Evolutionary conservation across 2,113 vertebrate genomes (phyloP).

Genomic region (Oryzias melastigma): DNA sequence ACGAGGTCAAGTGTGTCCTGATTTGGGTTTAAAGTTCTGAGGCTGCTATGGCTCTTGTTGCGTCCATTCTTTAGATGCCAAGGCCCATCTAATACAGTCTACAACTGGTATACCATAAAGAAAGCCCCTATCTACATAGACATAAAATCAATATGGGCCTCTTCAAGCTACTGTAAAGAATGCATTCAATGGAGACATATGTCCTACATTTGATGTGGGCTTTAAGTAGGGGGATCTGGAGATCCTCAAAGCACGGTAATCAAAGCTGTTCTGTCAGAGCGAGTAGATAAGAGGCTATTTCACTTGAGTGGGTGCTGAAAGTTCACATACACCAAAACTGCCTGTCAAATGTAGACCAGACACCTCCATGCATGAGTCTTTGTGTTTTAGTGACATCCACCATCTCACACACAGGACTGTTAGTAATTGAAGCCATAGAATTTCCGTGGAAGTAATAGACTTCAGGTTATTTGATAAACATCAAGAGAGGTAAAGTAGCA

Average conservation of each 20-base stretch:
- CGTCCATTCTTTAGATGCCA: conserved; percentile 64
- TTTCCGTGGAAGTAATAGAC: too few species aligned
- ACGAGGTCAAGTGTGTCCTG: conserved; percentile 60
- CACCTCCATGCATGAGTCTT: conserved; percentile 2
- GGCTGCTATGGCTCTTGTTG: conserved; percentile 50
- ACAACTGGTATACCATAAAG: neutral
- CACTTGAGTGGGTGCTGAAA: conserved; percentile 68
- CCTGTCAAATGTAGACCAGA: conserved; percentile 26
- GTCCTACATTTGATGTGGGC: neutral
- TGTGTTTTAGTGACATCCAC: conserved; percentile 17
- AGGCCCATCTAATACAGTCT: conserved; percentile 16
- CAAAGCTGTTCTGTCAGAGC: conserved; percentile 81
- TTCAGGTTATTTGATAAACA: conserved; percentile 23
- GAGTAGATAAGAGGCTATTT: conserved; percentile 82
- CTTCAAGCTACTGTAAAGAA: conserved; percentile 1
- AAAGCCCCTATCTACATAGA: neutral
- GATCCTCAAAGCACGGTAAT: conserved; percentile 65
- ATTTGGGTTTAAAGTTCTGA: conserved; percentile 55
- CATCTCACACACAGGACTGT: conserved; percentile 8
- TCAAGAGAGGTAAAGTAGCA: neutral
- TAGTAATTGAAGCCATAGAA: neutral
- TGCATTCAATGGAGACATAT: neutral
- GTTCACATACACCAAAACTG: conserved; percentile 35
- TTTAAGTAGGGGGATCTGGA: conserved; percentile 53
- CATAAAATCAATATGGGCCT: neutral